Base-by-base conservation (phyloP, 2,888 invertebrate species). In the Toxonevra muliebris region DNA sequence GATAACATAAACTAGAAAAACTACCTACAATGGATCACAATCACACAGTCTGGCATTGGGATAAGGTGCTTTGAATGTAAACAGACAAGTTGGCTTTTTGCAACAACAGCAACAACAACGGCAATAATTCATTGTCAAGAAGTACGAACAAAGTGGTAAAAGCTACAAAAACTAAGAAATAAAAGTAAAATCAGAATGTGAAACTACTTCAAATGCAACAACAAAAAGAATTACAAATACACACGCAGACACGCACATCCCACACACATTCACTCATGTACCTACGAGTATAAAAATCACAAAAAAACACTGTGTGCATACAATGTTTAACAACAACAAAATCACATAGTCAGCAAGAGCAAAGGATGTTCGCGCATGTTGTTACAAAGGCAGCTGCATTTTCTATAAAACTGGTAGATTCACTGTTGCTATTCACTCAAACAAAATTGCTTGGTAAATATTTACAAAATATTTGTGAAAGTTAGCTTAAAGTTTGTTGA, bases 341-440 rank as follows among this genome's bases (percentile, higher is more conserved):
- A 61, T 40, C 15, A 40, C 0, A 53, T 43, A 13, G 53, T 20
- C 43, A 62, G 10, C 57, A 19, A n/a, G 20, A 43, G 20, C 57
- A n/a, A 64, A n/a, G 48, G n/a, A 13, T 19, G 12, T 43, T 17
- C 42, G 30, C 53, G 54, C 48, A 75, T 76, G 71, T 73, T 70
- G 77, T 76, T 77, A 75, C 77, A 79, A 77, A 75, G 76, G 77
- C 76, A 75, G 41, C 74, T 42, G 54, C 69, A 61, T 40, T 9
- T 64, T 55, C 64, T 41, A 19, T 65, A 68, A 43, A 53, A 41
- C 64, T 40, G 57, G 45, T 55, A 40, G 50, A 48, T 30, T 2
- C 30, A 30, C 30, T 7, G 30, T 7, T 30, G 30, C 2, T 4
- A 30, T 7, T 4, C 30, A 30, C 30, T 4, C 30, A 4, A 4